Base-by-base conservation (phyloP, 2,113 vertebrate genomes). In the Electrona antarctica region DNA sequence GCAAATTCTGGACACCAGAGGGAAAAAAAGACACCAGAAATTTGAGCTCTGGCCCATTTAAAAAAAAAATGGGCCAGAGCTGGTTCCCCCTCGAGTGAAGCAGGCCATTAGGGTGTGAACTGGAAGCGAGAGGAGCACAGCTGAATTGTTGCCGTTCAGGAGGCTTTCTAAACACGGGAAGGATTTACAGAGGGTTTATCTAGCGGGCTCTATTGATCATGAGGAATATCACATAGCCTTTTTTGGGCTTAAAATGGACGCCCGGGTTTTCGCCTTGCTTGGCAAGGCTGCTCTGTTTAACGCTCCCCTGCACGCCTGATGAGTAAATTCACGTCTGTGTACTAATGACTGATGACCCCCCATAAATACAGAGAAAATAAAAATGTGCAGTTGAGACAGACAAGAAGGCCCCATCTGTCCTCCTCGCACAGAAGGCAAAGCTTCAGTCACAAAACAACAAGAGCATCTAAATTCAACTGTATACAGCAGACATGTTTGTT, bases 221-320 rank as follows among this genome's bases (percentile, higher is more conserved):
- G 51, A 45, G 71, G 62, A 76, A 87, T 82, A 93, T 92, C 74
- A 21, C 76, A 82, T 67, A 76, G 62, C 80, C 84, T 90, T 93
- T 91, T 89, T 91, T 79, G 92, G 85, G 52, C 87, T 82, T 85
- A 92, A 89, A 88, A 89, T 83, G 28, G 41, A 73, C 82, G 78
- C 56, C 56, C 11, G 57, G 66, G 77, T 82, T 72, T 79, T 74
- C 85, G 13, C 60, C 85, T 67, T 54, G 78, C 71, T 87, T 87
- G 80, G 80, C 76, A 75, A 21, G 71, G 49, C 52, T 41, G 8
- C 61, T 71, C 45, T 81, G 75, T 84, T 88, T 73, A 84, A 83
- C 14, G 78, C 61, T 64, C 67, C 67, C 60, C 74, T 76, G 50
- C 69, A 65, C 3, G 61, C 73, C 66, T 67, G 69, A 87, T 73